phyloP scores from a whole-genome alignment of 1,140 invertebrate species.

The Pseudomyrmex gracilis region DNA sequence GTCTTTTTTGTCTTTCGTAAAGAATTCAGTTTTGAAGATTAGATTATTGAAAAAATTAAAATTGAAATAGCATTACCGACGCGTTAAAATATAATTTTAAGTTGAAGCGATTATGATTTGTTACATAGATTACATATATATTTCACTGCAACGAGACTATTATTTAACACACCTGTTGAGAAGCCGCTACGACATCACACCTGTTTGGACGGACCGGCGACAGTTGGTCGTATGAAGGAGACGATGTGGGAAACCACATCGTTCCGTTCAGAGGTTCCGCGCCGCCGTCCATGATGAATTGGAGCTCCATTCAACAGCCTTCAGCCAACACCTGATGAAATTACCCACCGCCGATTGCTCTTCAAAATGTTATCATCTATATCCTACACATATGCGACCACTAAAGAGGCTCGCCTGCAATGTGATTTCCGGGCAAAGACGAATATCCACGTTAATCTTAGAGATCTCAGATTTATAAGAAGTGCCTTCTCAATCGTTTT shows the following conservation, averaged over 20 bases:
- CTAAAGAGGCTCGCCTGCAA: background rate
- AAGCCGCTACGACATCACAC: slow-evolving; percentile 71
- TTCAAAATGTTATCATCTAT: background rate
- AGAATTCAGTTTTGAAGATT: too few relatives aligned
- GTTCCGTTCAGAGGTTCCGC: slow-evolving; percentile 78
- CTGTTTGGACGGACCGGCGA: slow-evolving; percentile 79
- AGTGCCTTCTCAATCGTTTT: background rate
- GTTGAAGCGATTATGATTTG: background rate
- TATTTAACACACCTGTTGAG: slow-evolving; percentile 79
- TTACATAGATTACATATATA: background rate
- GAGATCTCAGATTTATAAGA: slow-evolving; percentile 29
- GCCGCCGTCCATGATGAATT: slow-evolving; percentile 81
- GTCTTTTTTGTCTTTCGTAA: too few relatives aligned
- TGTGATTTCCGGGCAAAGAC: slow-evolving; percentile 24
- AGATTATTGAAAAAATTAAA: background rate
- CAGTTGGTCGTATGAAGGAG: slow-evolving; percentile 81
- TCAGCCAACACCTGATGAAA: slow-evolving; percentile 7
- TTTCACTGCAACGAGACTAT: background rate
- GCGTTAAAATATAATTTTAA: slow-evolving; percentile 10
- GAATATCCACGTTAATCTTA: slow-evolving; percentile 37
- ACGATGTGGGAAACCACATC: slow-evolving; percentile 80
- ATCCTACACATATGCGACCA: slow-evolving; percentile 8
- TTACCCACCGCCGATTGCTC: background rate
- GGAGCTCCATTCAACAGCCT: slow-evolving; percentile 78
- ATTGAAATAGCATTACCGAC: background rate